Percentiles rank a stretch among this genome's conserved stretches.
Conservation (phyloP, 1,140 invertebrate genomes). For the Bombus sylvicola region DNA sequence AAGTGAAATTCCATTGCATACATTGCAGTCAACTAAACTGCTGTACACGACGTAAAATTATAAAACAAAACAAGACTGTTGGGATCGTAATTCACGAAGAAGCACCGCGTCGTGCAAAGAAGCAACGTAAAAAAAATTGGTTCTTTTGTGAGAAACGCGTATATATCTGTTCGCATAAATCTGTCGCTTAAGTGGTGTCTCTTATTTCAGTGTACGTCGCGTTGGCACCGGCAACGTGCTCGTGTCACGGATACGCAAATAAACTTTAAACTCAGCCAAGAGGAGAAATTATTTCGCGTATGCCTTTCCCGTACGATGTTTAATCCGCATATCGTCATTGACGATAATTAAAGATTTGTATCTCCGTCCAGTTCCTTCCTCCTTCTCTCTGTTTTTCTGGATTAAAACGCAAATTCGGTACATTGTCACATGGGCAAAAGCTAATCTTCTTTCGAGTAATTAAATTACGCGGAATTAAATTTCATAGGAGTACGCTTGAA, state of each 20-base stretch:
- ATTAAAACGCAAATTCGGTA: conserved; percentile 7
- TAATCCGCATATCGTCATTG: conserved; percentile 44
- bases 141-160: conserved; percentile 48
- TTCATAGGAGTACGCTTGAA: background rate
- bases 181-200: conserved; percentile 53
- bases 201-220: conserved; percentile 44
- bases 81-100: conserved; percentile 38
- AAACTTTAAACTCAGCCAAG: conserved; percentile 25
- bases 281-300: conserved; percentile 31
- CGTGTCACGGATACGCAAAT: conserved; percentile 48
- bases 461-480: conserved; percentile 17
- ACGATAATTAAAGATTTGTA: conserved; percentile 45
- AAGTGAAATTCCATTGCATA: too few species aligned
- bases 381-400: too few species aligned
- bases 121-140: conserved; percentile 17
- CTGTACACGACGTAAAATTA: conserved; percentile 14
- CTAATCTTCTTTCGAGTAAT: background rate
- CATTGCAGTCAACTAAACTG: background rate
- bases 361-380: background rate
- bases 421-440: background rate
- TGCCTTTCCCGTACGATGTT: conserved; percentile 11
- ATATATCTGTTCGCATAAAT: conserved; percentile 55
- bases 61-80: conserved; percentile 22
- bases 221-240: conserved; percentile 4
- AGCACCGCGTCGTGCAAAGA: conserved; percentile 23